Evolutionary conservation across 2,113 vertebrate species (phyloP), one percentile per base, ranked within the genome.

Genomic region (Nipponia nippon): DNA sequence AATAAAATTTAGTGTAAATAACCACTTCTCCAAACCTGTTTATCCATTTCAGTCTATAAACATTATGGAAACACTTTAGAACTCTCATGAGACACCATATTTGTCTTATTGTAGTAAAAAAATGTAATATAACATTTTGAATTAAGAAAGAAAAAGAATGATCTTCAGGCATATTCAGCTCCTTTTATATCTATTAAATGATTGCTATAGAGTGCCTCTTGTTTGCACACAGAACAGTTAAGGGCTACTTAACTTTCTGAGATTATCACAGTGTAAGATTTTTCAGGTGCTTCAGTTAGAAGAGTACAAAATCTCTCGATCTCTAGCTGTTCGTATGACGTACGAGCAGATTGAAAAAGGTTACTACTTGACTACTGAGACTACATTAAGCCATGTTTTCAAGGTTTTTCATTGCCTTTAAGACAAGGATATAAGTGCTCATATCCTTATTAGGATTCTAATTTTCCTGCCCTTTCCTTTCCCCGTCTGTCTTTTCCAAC

Each of bases 401-500:
- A 92, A 69, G 77, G 70, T 85, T 97, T 91, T 46, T 77, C 66
- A 26, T 52, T 82, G 62, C 49, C 49, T 88, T 89, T 86, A 52
- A 94, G 67, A 55, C 49, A 69, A 80, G 66, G 70, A 25, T 67
- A 3, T 72, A 78, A 92, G 72, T 77, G 44, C 53, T 87, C 1
- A 4, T 87, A 40, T 85, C 42, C 50, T 87, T 84, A 67, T 20
- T 46, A 5, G 20, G 22, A 46, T 61, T 13, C 44, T 90, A 92
- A 29, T 94, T 81, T 81, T 87, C 83, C 52, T 94, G 58, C 66
- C 70, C 38, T 95, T 93, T 94, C 22, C 56, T 78, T 83, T 94
- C 21, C 4, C 13, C 46, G 7, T 22, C 9, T 85, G 42, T 76
- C 63, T 83, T 75, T 73, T 53, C 50, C 34, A 66, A 42, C 32